These are phyloP conservation scores for Pelecanus crispus DNA, from an alignment of 2,113 vertebrate species.

Conservation along the genomic window DNA sequence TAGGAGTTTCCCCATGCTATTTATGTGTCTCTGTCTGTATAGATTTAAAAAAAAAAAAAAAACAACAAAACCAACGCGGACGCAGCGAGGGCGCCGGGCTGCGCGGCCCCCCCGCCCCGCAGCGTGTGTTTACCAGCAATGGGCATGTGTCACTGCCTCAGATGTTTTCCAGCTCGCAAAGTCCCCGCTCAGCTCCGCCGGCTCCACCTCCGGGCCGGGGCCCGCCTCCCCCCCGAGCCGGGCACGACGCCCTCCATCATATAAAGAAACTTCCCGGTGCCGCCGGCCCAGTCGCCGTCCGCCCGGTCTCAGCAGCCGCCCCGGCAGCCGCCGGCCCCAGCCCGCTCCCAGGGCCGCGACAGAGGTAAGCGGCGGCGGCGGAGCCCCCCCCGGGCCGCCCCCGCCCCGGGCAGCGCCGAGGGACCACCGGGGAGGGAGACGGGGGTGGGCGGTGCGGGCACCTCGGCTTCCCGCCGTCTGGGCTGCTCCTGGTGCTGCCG, in stretches of 20 bases:
- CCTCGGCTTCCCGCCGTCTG: neutral
- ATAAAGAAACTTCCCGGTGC: conserved; percentile 48
- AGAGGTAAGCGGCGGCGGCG: neutral
- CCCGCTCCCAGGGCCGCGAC: neutral
- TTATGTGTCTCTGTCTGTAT: conserved; percentile 4
- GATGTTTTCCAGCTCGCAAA: conserved; percentile 35
- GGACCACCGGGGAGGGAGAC: neutral
- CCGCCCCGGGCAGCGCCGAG: neutral
- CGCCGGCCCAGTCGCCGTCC: neutral
- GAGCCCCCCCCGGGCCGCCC: neutral
- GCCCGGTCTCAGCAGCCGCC: neutral
- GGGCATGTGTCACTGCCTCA: conserved; percentile 1
- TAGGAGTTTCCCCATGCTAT: conserved; percentile 58
- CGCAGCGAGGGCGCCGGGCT: neutral
- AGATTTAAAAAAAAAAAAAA: neutral
- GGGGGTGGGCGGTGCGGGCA: neutral
- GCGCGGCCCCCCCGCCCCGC: neutral
- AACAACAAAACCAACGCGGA: neutral
- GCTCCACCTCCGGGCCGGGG: conserved; percentile 15
- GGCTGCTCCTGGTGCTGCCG: neutral
- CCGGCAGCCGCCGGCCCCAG: neutral
- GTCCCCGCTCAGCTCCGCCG: neutral
- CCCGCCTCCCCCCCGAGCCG: neutral
- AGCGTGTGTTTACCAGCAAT: conserved; percentile 26
- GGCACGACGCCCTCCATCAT: conserved; percentile 23